Evolutionary conservation across 2,888 invertebrate genomes (phyloP).

Genomic region (Orthosia gothica): DNA sequence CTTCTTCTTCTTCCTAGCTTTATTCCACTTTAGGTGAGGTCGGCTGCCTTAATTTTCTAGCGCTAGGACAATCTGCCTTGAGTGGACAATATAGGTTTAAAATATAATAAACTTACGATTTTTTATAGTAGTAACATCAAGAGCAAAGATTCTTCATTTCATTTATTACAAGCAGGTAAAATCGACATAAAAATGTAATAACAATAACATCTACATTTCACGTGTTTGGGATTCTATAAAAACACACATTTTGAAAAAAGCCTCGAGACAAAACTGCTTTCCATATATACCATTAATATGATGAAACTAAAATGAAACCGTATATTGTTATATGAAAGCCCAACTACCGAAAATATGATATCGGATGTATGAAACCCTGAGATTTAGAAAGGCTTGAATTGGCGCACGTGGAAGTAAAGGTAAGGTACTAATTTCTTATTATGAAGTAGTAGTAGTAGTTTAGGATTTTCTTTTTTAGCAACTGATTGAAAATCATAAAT

Average conservation of each 20-base stretch:
- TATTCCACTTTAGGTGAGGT: too few relatives aligned
- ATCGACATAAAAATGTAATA: neutral
- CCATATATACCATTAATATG: slow-evolving; percentile 17
- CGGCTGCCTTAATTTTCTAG: too few relatives aligned
- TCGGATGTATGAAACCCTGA: slow-evolving; percentile 8
- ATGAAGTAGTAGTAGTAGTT: neutral
- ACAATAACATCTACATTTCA: neutral
- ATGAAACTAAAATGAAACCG: slow-evolving; percentile 33
- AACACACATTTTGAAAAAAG: slow-evolving; percentile 6
- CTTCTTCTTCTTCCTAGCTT: too few relatives aligned
- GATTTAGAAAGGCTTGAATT: slow-evolving; percentile 23
- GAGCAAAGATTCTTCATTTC: neutral
- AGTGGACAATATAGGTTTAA: too few relatives aligned
- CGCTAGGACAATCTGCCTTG: too few relatives aligned
- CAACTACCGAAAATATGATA: slow-evolving; percentile 36
- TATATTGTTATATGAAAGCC: slow-evolving; percentile 41
- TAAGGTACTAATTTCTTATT: neutral
- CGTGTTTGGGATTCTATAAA: slow-evolving; percentile 13
- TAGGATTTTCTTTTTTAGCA: neutral
- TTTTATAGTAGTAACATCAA: too few relatives aligned
- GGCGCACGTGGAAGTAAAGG: neutral
- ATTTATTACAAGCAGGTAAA: neutral
- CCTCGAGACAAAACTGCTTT: slow-evolving; percentile 13
- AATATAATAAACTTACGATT: too few relatives aligned
- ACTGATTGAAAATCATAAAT: neutral